Evolutionary conservation across 2,797 vertebrate genomes (phyloP), one percentile per base, ranked within the genome.

Genomic region (Pelodytes ibericus): DNA sequence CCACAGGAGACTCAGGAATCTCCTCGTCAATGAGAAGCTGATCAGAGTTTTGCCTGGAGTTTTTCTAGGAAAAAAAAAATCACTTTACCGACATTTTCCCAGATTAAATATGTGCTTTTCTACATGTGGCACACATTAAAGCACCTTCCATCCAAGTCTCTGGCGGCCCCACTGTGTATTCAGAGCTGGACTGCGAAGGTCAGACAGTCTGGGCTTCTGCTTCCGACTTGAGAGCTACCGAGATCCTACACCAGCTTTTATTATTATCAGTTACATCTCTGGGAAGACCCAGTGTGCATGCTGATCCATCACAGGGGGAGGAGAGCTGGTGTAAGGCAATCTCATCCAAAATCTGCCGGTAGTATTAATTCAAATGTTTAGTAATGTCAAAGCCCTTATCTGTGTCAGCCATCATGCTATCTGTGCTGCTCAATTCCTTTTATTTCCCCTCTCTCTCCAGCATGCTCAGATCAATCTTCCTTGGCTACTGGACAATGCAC

Each of bases 161-260:
- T 67, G 44, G 51, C 26, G 29, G 53, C 9, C 44, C 58, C 47
- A 6, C 33, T 53, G 47, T 13, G 25, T 26, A 29, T 57, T 70
- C 59, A 39, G 8, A 70, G 59, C 31, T 39, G 16, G 66, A 20
- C 25, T 69, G 74, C 11, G 74, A 76, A 76, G 74, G 74, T 70
- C 74, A 76, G 58, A 57, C 66, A 30, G 74, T 70, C 74, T 53
- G 74, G 22, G 15, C 47, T 61, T 16, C 16, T 39, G 10, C 53
- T 20, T 39, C 63, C 20, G 16, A 49, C 18, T n/a, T 36, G 53
- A 68, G 7, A 31, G 18, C 7, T 25, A 15, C 29, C 26, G 27
- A 62, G 57, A 68, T 61, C 53, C 58, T 49, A 26, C 27, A n/a
- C 11, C 20, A 36, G 39, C 56, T 56, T 58, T 31, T 56, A 70